Evolutionary conservation across 2,797 vertebrate genomes (phyloP), one percentile per base, ranked within the genome.

Genomic region (Chanos chanos): DNA sequence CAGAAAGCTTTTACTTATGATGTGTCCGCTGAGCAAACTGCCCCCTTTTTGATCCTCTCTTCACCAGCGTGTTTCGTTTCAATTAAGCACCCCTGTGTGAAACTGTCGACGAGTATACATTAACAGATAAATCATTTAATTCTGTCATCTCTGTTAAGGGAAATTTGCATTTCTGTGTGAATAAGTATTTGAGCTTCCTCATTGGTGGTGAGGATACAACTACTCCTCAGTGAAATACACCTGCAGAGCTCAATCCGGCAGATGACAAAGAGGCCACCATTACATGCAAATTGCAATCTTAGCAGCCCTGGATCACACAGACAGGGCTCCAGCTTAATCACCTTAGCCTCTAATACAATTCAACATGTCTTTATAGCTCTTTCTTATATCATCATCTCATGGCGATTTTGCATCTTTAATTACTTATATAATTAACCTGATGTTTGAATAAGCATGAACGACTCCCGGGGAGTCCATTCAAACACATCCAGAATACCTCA

Each of bases 351-450:
- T 78, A 85, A 88, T 82, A 77, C 77, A 75, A 80, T 78, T 84
- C 79, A 77, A 84, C 76, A 77, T 81, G 77, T 78, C 81, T 81
- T 77, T 74, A 64, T 70, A 66, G 77, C 76, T 63, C 55, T 22
- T 63, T 34, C 70, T 66, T 76, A 81, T 78, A 71, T 76, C 77
- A 79, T 83, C 81, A 83, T 82, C 81, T 85, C 80, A 81, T 68
- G 54, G 77, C 83, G 86, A 89, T 89, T 87, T 78, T 80, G 76
- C 72, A 85, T 85, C 83, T 84, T 85, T 81, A 76, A 64, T 77
- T 81, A 82, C 75, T 84, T 51, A 77, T 70, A 86, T 83, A 89
- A 89, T 87, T 89, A 89, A 80, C 79, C 77, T 83, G 72, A 81
- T 83, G 80, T 80, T 83, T 80, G 74, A 74, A 78, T 81, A 70